Base-by-base conservation (phyloP, 2,888 invertebrate genomes). In the Oscheius onirici region DNA sequence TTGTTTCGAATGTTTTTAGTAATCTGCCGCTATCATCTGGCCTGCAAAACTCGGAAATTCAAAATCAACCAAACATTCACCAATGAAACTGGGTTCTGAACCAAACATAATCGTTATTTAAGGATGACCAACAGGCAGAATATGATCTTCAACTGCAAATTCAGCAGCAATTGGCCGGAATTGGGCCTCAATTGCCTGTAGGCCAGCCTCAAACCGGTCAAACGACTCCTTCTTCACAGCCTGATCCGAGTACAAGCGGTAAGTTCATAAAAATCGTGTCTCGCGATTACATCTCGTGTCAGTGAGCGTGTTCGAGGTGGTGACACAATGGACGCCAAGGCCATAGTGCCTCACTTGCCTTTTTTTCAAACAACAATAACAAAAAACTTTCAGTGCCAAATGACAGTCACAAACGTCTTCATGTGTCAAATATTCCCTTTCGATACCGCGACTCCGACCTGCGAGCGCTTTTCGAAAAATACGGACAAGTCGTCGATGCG, bases 351-450 rank as follows among this genome's bases (percentile, higher is more conserved):
- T 28, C 15, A 57, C 10, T n/a, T 5, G n/a, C 17, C 66, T 49
- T 41, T 22, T n/a, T 34, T 40, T 34, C 34, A n/a, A 51, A n/a
- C 15, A 28, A 57, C 46, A 34, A 28, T n/a, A 44, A 63, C 15
- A 20, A 49, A 22, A 22, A 10, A 26, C 6, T 63, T 63, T 63
- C 63, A 63, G 63, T 24, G 6, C 63, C 63, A 10, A 46, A 15
- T 17, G 63, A 63, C 34, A 46, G 63, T 13, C 81, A 83, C 28
- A 84, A 99, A 90, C 92, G 99, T 88, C 92, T 99, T 86, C 97
- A 99, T 90, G 97, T 99, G 88, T 97, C 96, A 88, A 99, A 99
- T 91, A 99, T 99, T 91, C 99, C 99, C 88, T 99, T 99, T 91
- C 92, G 97, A 89, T 99, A 97, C 91, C 92, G 97, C 90, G 97